Evolutionary conservation across 2,113 vertebrate genomes (phyloP), one percentile per base, ranked within the genome.

Genomic region (Helogale parvula): DNA sequence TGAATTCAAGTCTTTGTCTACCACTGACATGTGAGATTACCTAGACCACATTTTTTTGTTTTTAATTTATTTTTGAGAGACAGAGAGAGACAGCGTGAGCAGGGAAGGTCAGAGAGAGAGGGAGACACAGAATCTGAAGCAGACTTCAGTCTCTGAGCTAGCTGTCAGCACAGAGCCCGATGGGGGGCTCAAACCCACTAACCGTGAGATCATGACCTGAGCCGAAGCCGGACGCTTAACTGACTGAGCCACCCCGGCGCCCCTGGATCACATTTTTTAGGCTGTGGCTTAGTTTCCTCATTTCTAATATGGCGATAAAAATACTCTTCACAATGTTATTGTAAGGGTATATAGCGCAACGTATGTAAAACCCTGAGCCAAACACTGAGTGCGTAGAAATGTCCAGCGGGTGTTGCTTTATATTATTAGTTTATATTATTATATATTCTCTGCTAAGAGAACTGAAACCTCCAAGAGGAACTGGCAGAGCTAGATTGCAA

Each of bases 401-500:
- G 41, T 15, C 84, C 35, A n/a, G 13, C 7, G 14, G 69, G 50
- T 19, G 14, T 14, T 29, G 47, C 12, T 89, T 74, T n/a, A 5
- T n/a, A 25, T 54, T 33, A n/a, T 33, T 47, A 69, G 54, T 63
- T 74, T n/a, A 5, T n/a, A 25, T 54, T 33, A n/a, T 33, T 47
- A 69, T 47, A 63, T 52, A 7, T 45, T 0, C 17, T 52, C 17
- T n/a, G 50, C 66, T 12, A 29, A 38, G 65, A 86, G 52, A 94
- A 74, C 68, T 29, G 95, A 92, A 89, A 96, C 54, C 35, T 25
- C 10, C 14, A 71, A 74, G n/a, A 38, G 87, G 83, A 92, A 85
- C 57, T 89, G 63, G 31, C 29, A 25, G 65, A 25, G 2, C 65
- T 29, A 2, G 60, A 35, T 3, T 81, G 12, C 13, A 23, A 35